Percentiles rank a stretch among this genome's conserved stretches.
Evolutionary conservation across 2,888 invertebrate species (phyloP).

Genomic region (Dromius quadrimaculatus): DNA sequence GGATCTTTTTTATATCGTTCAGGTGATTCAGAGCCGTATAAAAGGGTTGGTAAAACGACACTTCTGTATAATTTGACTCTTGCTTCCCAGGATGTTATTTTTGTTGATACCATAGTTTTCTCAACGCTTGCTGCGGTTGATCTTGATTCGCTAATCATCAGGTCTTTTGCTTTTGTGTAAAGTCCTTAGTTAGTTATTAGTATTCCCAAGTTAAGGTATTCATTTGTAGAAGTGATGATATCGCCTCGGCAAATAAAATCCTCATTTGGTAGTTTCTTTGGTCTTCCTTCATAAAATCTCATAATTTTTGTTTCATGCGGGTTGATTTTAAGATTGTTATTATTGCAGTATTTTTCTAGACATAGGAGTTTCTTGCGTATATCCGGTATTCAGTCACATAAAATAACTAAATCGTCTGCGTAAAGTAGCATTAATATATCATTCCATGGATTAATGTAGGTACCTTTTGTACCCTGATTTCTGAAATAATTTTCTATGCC

Average conservation of each 20-base stretch:
- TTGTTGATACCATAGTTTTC: background rate
- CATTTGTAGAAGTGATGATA: background rate
- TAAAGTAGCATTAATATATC: background rate
- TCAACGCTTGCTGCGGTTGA: background rate
- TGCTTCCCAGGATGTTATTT: background rate
- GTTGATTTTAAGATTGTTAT: background rate
- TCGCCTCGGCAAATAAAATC: background rate
- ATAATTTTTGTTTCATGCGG: background rate
- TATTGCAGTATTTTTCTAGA: background rate
- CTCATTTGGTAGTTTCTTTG: too few relatives aligned
- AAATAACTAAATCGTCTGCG: background rate
- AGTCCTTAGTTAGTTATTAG: background rate
- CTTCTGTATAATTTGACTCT: background rate
- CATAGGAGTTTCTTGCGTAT: background rate
- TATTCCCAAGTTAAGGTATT: constrained; percentile 2
- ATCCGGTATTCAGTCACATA: background rate
- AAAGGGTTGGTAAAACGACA: background rate
- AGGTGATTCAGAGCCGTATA: background rate
- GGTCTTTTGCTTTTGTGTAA: background rate
- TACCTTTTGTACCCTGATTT: background rate
- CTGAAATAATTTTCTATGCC: background rate
- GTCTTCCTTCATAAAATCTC: constrained; percentile 2
- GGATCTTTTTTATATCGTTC: background rate
- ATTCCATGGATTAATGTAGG: background rate
- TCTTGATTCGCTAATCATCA: background rate